Conservation (phyloP, 2,888 invertebrate species). For the Orthosia incerta region DNA sequence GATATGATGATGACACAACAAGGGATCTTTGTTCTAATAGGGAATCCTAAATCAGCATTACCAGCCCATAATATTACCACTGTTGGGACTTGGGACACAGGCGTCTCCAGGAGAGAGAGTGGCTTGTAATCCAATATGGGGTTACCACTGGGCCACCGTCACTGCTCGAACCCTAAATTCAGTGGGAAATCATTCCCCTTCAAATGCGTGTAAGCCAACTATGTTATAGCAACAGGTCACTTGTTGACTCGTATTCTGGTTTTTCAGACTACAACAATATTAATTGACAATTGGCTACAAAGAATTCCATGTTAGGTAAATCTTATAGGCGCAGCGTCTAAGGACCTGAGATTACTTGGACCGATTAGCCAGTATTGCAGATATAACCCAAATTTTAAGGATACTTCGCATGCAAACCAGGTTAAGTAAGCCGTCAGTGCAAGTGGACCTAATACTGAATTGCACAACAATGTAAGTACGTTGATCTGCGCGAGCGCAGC, state of each 20-base stretch:
- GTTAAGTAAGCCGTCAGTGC: conserved; percentile 64
- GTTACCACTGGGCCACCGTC: neutral
- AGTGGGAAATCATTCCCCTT: neutral
- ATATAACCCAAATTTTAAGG: conserved; percentile 49
- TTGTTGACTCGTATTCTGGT: conserved; percentile 40
- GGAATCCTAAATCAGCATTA: neutral
- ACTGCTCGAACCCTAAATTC: neutral
- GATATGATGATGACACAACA: neutral
- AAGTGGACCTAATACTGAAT: conserved; percentile 70
- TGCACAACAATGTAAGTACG: conserved; percentile 68
- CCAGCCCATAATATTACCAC: neutral
- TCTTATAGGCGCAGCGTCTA: neutral
- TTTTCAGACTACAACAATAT: neutral
- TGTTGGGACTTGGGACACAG: neutral
- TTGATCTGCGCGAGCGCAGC: conserved; percentile 59
- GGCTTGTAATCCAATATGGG: neutral
- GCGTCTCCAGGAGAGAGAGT: too few relatives aligned
- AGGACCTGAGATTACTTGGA: conserved; percentile 24
- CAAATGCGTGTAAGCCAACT: conserved; percentile 18
- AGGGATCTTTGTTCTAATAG: neutral
- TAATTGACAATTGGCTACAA: neutral
- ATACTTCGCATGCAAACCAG: conserved; percentile 57
- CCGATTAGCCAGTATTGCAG: conserved; percentile 19
- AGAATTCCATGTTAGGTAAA: neutral
- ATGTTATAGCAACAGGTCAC: conserved; percentile 52